Evolutionary conservation across 2,888 invertebrate species (phyloP), one percentile per base, ranked within the genome.

Genomic region (Chloroclysta siterata): DNA sequence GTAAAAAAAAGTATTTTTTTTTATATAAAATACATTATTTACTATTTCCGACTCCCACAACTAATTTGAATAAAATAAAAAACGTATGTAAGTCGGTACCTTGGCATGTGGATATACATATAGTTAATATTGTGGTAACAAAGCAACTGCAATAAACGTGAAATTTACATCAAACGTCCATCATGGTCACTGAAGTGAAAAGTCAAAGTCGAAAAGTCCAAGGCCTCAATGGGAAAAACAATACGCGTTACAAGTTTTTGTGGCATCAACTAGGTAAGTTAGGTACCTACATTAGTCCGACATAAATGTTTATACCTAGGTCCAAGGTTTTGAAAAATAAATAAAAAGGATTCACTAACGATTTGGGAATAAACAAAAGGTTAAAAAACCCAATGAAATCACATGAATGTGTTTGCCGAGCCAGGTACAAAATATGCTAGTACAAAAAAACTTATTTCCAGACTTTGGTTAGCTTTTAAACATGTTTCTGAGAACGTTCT

Each of bases 191-290:
- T 36, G 17, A 59, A 47, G 42, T 11, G 36, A 39, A 11, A 11
- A 10, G 46, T 44, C 44, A 44, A 17, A 60, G 53, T 17, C 60
- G 48, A 60, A 65, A 53, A 29, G 60, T 60, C 50, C 63, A 64
- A 64, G 59, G 59, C 36, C 29, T 42, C 8, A 44, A 39, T 50
- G 4, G 22, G 15, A 57, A 41, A 41, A 36, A 50, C 50, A 48
- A 8, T n/a, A 39, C 53, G 11, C 0, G 36, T 11, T 1, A 11
- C 11, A 39, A 39, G 36, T 39, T 11, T 11, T 11, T 11, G 36
- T 39, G 8, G 8, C 36, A 39, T 11, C 36, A 36, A 39, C 10
- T n/a, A n/a, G n/a, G n/a, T n/a, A n/a, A n/a, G n/a, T n/a, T n/a
- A n/a, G n/a, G n/a, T n/a, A n/a, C n/a, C n/a, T n/a, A n/a, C n/a